Evolutionary conservation across 1,140 invertebrate genomes (phyloP), one percentile per base, ranked within the genome.

Genomic region (Drosophila asahinai): DNA sequence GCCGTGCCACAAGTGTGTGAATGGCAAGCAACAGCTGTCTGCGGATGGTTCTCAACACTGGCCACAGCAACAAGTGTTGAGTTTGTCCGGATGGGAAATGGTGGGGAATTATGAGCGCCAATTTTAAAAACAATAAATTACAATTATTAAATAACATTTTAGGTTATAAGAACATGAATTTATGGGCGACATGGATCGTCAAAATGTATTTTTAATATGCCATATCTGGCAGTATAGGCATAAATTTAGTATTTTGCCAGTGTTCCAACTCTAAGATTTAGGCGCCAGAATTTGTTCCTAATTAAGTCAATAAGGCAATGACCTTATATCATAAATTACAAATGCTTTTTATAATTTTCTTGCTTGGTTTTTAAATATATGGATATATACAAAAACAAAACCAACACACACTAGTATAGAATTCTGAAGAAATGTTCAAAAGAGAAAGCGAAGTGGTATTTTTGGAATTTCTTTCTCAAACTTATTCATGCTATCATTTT

Each of bases 11-110:
- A 15, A 11, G 12, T 27, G n/a, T 57, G 43, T 6, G 68, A 64
- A 47, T 64, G 74, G 17, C 27, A 62, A 42, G 15, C 12, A 42
- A 45, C 72, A 76, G 25, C 19, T 57, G 49, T 27, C n/a, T 8
- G 14, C 8, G 0, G 8, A 2, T 2, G 22, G 19, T 59, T 15
- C 6, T 22, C 62, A 77, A 48, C 60, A 77, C 72, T 76, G 48
- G 2, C 9, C 11, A 19, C 5, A 51, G 40, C 72, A 77, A 67
- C 74, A 77, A 77, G 72, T 77, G 36, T 45, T 54, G 70, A 5
- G 5, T n/a, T 17, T 12, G 1, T 5, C 12, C 7, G 9, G n/a
- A 36, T 27, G 33, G 25, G 27, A 61, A 74, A 25, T 38, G 38
- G 0, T 25, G 2, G 9, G 14, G 5, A 14, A 30, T 33, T 54